Base-by-base conservation (phyloP, 2,888 invertebrate genomes). In the Clepsis dumicolana region DNA sequence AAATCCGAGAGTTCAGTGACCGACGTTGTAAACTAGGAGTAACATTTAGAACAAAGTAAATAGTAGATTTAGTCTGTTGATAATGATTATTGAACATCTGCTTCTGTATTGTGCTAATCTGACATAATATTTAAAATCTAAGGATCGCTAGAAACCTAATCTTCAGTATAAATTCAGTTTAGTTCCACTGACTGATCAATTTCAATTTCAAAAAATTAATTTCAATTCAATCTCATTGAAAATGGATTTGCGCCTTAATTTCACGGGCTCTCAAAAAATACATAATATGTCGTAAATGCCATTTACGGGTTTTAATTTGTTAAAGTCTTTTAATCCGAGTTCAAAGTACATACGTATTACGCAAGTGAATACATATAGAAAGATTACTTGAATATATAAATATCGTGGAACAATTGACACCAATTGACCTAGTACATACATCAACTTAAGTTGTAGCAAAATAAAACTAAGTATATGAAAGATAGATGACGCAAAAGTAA, bases 91-190 rank as follows among this genome's bases (percentile, higher is more conserved):
- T 12, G 4, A n/a, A 64, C 64, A 64, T 10, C 65, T 59, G 57
- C 35, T 57, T 18, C 38, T 24, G 12, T n/a, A n/a, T 24, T 41
- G 50, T 52, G 50, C 27, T 52, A 52, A 65, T 59, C 50, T 52
- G 35, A 41, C 59, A 35, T 52, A 38, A 35, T 24, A 38, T 14
- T 35, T n/a, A n/a, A 56, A 2, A 44, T 48, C 16, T 29, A 25
- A 12, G 10, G 59, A 65, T 52, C 18, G 38, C 24, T 62, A 16
- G 2, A 24, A 35, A 62, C 29, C 38, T 52, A 52, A 65, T 65
- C 21, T 21, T n/a, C 12, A 50, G 32, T 57, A 59, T 57, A 32
- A 60, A 59, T 66, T 44, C 38, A 60, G 41, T 65, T 59, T 60
- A 61, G 61, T 54, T 24, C 8, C 18, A 48, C 10, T 48, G 21